Evolutionary conservation across 92 coral and sea anemone genomes (phyloP).

Genomic region (Plumapathes pennacea): DNA sequence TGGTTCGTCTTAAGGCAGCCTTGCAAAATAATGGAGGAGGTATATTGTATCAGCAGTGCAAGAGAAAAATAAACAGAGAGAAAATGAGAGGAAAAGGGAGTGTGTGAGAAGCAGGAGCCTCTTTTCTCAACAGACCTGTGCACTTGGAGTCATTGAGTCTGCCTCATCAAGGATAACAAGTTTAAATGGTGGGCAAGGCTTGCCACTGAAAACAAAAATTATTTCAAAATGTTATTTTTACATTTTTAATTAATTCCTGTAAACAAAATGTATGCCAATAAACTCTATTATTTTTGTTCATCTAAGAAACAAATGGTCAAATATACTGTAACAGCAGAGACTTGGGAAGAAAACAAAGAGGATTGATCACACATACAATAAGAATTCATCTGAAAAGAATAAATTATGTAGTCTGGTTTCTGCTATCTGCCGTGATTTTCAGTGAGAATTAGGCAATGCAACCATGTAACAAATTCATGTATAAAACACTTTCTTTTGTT

Average conservation of each 20-base stretch:
- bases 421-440: too few relatives aligned
- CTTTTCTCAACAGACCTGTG: conserved; percentile 72
- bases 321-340: too few relatives aligned
- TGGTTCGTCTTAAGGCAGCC: conserved; percentile 98
- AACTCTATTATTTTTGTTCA: neutral
- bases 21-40: conserved; percentile 1
- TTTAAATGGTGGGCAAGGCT: conserved; percentile 94
- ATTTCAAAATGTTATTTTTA: neutral
- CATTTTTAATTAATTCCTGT: neutral
- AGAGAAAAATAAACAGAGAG: neutral
- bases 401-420: too few relatives aligned
- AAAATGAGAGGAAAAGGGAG: neutral
- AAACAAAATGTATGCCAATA: neutral
- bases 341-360: too few relatives aligned
- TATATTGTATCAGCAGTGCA: too few relatives aligned
- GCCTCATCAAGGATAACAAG: conserved; percentile 95
- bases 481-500: too few relatives aligned
- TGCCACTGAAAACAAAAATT: conserved; percentile 65
- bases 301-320: too few relatives aligned
- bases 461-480: too few relatives aligned
- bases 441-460: too few relatives aligned
- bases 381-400: too few relatives aligned
- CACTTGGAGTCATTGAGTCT: conserved; percentile 98
- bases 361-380: too few relatives aligned
- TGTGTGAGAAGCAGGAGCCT: neutral